Percentiles rank a stretch among this genome's conserved stretches.
These are phyloP conservation scores for Mythimna albipuncta DNA, from an alignment of 2,888 invertebrate species.

Conservation along the genomic window DNA sequence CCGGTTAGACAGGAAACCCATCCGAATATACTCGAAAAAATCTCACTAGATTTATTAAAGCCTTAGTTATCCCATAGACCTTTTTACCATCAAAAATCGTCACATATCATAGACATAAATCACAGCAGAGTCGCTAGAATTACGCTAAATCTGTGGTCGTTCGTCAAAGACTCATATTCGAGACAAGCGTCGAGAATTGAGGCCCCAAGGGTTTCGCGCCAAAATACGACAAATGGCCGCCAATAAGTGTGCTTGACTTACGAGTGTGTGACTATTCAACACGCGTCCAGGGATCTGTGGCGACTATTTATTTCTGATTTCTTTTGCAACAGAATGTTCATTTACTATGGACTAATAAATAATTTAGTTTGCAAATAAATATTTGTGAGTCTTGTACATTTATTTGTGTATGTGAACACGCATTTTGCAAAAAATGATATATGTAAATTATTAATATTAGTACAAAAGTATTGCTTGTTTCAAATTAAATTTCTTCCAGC, in stretches of 20 bases:
- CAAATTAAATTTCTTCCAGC: too few relatives aligned
- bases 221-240: constrained; percentile 48
- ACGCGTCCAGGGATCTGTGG: constrained; percentile 9
- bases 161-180: constrained; percentile 62
- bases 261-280: constrained; percentile 17
- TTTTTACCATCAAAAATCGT: neutral
- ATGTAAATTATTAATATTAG: too few relatives aligned
- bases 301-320: constrained; percentile 26
- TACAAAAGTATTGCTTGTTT: too few relatives aligned
- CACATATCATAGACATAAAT: constrained; percentile 18
- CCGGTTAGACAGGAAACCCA: neutral
- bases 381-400: neutral
- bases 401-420: neutral
- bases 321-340: neutral
- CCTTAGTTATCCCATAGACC: neutral
- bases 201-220: constrained; percentile 39
- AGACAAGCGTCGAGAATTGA: constrained; percentile 58
- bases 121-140: constrained; percentile 7
- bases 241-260: constrained; percentile 42
- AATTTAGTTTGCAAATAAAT: neutral
- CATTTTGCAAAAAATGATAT: too few relatives aligned
- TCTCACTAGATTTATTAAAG: neutral
- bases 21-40: too few relatives aligned
- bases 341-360: neutral
- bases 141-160: constrained; percentile 35